Conservation (phyloP, 2,888 invertebrate species). For the Drosophila niveifrons region DNA sequence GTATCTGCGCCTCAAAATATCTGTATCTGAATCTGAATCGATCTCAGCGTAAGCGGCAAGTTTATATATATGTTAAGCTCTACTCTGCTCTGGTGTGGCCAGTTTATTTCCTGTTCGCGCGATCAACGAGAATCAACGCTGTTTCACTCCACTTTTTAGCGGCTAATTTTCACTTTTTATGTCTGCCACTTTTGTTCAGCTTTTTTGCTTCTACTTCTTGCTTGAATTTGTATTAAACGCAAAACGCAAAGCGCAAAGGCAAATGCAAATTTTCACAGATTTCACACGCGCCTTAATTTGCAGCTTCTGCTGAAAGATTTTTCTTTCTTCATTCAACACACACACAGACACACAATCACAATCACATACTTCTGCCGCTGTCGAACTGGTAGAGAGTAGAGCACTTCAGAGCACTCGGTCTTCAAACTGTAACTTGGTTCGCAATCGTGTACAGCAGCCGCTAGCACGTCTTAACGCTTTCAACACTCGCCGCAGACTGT, state of each 20-base stretch:
- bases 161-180: slow-evolving; percentile 74
- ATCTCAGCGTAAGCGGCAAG: neutral
- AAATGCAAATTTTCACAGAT: slow-evolving; percentile 70
- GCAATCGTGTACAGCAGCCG: slow-evolving; percentile 26
- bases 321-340: slow-evolving; percentile 8
- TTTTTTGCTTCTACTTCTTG: slow-evolving; percentile 18
- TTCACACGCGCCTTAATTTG: slow-evolving; percentile 69
- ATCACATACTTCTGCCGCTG: slow-evolving; percentile 40
- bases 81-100: slow-evolving; percentile 26
- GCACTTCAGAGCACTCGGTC: slow-evolving; percentile 12
- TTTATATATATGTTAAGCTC: slow-evolving; percentile 18
- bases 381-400: slow-evolving; percentile 37
- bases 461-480: slow-evolving; percentile 77
- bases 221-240: slow-evolving; percentile 28
- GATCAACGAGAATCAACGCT: slow-evolving; percentile 23
- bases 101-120: slow-evolving; percentile 56
- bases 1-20: slow-evolving; percentile 1
- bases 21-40: slow-evolving; percentile 6
- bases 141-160: slow-evolving; percentile 55
- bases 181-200: slow-evolving; percentile 18
- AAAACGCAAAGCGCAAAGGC: slow-evolving; percentile 40
- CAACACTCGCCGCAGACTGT: slow-evolving; percentile 83
- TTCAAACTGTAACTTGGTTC: slow-evolving; percentile 16
- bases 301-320: slow-evolving; percentile 31
- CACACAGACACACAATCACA: neutral